A percentile compares a stretch with the other conserved stretches of the same genome.
phyloP scores from a whole-genome alignment of 2,113 vertebrate species.

The Irena cyanogastra region DNA sequence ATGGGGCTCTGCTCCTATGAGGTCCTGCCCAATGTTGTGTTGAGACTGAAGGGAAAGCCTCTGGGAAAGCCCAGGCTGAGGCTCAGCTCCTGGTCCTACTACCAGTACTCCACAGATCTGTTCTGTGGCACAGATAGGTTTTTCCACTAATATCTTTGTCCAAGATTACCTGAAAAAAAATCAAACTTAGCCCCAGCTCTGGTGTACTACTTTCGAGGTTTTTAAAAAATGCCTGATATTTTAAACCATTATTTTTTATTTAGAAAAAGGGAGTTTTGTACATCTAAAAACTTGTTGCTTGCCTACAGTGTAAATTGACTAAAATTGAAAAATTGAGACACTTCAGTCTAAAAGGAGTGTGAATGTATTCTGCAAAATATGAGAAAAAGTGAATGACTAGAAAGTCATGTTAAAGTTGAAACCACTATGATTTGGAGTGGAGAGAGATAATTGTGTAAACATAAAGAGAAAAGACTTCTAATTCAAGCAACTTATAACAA shows the following conservation, averaged over 20 bases:
- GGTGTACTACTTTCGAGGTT: neutral
- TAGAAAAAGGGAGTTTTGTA: accelerated
- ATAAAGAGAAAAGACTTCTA: neutral
- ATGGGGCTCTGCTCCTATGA: accelerated
- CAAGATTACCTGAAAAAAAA: neutral
- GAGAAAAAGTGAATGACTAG: neutral
- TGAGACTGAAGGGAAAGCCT: neutral
- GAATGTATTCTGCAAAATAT: neutral
- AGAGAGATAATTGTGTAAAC: neutral
- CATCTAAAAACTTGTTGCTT: neutral
- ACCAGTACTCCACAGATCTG: neutral
- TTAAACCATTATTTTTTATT: neutral
- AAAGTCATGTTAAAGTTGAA: neutral
- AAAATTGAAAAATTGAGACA: neutral
- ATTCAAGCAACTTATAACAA: neutral
- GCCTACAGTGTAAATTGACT: neutral
- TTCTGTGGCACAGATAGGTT: neutral
- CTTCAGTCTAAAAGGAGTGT: neutral
- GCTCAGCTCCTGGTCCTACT: neutral
- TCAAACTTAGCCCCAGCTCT: neutral
- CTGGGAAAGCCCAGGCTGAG: neutral
- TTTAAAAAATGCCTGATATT: neutral
- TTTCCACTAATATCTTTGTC: neutral
- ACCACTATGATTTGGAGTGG: neutral
- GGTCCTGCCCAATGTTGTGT: neutral